Conservation (phyloP, 2,113 vertebrate genomes). For the Pedetes capensis region DNA sequence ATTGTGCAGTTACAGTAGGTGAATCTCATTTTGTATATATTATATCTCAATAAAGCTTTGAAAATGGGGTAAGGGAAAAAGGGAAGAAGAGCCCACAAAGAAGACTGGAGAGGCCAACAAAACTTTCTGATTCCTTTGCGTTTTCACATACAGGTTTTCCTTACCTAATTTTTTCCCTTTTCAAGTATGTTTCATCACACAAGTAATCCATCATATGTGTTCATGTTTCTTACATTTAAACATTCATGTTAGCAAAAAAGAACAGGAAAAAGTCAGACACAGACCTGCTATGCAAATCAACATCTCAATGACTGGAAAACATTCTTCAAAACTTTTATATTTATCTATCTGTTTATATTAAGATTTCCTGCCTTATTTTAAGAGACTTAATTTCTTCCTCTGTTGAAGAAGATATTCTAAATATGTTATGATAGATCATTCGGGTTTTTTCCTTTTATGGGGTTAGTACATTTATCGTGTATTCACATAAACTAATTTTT, state of each 20-base stretch:
- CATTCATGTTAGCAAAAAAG: conserved; percentile 14
- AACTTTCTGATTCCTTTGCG: neutral
- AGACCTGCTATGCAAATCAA: neutral
- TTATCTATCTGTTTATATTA: neutral
- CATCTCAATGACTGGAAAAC: neutral
- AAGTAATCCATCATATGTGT: neutral
- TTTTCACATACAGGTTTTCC: neutral
- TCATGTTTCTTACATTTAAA: conserved; percentile 33
- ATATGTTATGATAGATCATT: neutral
- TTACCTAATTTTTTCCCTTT: neutral
- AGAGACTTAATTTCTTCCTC: neutral
- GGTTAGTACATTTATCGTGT: conserved; percentile 1
- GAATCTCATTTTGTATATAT: neutral
- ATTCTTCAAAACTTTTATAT: neutral
- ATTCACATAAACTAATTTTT: conserved; percentile 52
- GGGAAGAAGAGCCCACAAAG: neutral
- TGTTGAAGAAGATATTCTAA: conserved; percentile 17
- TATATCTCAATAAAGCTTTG: neutral
- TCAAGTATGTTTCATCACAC: neutral
- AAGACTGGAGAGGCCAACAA: neutral
- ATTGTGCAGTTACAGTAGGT: neutral
- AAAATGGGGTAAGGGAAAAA: neutral
- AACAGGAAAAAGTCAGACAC: neutral
- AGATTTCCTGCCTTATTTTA: conserved; percentile 11
- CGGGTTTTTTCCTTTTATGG: neutral